These are phyloP conservation scores for Polypterus senegalus DNA, from an alignment of 2,113 vertebrate species.

Conservation along the genomic window DNA sequence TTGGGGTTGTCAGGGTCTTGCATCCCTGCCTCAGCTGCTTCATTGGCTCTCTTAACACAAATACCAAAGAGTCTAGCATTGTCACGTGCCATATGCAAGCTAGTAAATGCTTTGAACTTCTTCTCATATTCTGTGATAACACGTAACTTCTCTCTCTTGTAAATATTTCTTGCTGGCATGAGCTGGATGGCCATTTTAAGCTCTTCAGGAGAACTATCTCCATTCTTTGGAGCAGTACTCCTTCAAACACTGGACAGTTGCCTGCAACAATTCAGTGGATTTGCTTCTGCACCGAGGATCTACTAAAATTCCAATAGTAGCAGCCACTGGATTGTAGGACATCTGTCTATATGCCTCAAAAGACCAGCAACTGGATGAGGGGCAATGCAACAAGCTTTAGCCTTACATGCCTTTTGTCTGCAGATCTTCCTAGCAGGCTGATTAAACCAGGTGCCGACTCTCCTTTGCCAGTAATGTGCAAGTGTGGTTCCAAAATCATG, in stretches of 20 bases:
- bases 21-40: slow-evolving; percentile 85
- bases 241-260: slow-evolving; percentile 91
- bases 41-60: slow-evolving; percentile 88
- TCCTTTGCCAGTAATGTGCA: no score
- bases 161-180: slow-evolving; percentile 78
- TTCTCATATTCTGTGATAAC: slow-evolving; percentile 87
- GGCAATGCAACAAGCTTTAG: no score
- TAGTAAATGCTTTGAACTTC: slow-evolving; percentile 95
- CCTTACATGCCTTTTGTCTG: no score
- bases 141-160: slow-evolving; percentile 85
- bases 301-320: slow-evolving; percentile 81
- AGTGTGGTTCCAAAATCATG: no score
- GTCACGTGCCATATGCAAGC: slow-evolving; percentile 84
- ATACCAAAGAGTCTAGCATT: slow-evolving; percentile 90
- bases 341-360: no score
- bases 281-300: slow-evolving; percentile 81
- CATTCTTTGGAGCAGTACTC: slow-evolving; percentile 94
- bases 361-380: no score
- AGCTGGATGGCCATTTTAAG: slow-evolving; percentile 92
- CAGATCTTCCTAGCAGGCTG: no score
- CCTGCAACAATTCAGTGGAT: slow-evolving; percentile 84
- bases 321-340: slow-evolving; percentile 68
- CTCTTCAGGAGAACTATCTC: slow-evolving; percentile 87
- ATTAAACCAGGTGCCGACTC: no score
- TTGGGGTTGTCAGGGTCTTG: no score